Conservation (phyloP, 2,888 invertebrate species). For the Dolichomitus sp. region DNA sequence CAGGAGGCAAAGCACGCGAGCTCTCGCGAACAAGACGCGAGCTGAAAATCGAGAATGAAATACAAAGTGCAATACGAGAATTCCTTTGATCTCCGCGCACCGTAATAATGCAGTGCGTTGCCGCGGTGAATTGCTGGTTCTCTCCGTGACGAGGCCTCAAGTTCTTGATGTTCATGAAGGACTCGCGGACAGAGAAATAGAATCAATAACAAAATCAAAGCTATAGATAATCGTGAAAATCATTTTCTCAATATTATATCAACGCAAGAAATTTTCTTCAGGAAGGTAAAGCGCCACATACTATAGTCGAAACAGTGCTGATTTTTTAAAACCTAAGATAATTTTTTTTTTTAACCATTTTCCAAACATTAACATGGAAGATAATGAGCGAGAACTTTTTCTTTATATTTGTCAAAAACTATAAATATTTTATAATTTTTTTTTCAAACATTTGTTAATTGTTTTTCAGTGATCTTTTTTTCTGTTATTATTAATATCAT, state of each 20-base stretch:
- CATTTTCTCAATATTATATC: background rate
- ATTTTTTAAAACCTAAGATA: too few species aligned
- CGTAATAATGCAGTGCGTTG: constrained; percentile 32
- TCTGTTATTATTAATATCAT: too few species aligned
- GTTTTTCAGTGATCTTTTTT: too few species aligned
- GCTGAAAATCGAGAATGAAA: constrained; percentile 64
- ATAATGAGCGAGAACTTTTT: too few species aligned
- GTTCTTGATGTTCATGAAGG: constrained; percentile 6
- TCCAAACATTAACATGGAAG: too few species aligned
- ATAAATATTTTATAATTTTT: too few species aligned
- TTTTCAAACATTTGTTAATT: too few species aligned
- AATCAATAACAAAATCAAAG: background rate
- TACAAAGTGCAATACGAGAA: constrained; percentile 63
- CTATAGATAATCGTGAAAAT: background rate
- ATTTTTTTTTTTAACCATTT: too few species aligned
- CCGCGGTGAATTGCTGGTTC: constrained; percentile 30
- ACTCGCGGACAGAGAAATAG: background rate
- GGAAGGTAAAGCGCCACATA: too few species aligned
- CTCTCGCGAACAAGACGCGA: constrained; percentile 19
- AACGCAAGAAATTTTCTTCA: background rate
- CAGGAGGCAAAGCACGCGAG: constrained; percentile 21
- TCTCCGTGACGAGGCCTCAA: constrained; percentile 25
- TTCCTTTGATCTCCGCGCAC: constrained; percentile 63
- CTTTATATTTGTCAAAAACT: too few species aligned
- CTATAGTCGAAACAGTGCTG: too few species aligned